Evolutionary conservation across 1,140 invertebrate genomes (phyloP), one percentile per base, ranked within the genome.

Genomic region (Samia ricini): DNA sequence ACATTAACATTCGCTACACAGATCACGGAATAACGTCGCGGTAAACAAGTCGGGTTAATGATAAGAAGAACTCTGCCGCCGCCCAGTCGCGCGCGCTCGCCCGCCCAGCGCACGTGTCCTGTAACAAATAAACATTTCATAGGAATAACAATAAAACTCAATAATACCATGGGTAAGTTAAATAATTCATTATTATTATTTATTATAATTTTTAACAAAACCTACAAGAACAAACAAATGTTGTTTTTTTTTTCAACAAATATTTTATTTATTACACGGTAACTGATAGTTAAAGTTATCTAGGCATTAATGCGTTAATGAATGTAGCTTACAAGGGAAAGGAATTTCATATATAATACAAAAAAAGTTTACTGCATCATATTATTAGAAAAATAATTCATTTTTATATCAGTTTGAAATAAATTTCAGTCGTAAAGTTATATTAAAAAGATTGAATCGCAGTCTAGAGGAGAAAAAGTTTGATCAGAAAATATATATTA

Each of bases 31-130:
- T 63, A 59, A 52, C 57, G 66, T 66, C 75, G 70, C 69, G 64
- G 82, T 85, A 88, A 88, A 85, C 83, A 88, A 83, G 72, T 76
- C 67, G 70, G 66, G 65, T 67, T 79, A 83, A 82, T 84, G 83
- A 86, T 85, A 86, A 85, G 75, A 76, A 69, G 76, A 60, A 56
- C 77, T 69, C 58, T 66, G 72, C 69, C 74, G 72, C 68, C 79
- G 74, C 67, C 63, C 82, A 85, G 85, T 83, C 86, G 83, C 77
- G 70, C 77, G 71, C 75, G 64, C 69, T 76, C 79, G 75, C 84
- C 83, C 82, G 83, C 79, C 78, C 79, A 67, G 70, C 66, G 59
- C 78, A 79, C 81, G 72, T 76, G 74, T 79, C 70, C 62, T 21
- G n/a, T 51, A 10, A 59, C 33, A 57, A 57, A 42, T 33, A 57